Evolutionary conservation across 2,113 vertebrate genomes (phyloP), one percentile per base, ranked within the genome.

Genomic region (Cebus imitator): DNA sequence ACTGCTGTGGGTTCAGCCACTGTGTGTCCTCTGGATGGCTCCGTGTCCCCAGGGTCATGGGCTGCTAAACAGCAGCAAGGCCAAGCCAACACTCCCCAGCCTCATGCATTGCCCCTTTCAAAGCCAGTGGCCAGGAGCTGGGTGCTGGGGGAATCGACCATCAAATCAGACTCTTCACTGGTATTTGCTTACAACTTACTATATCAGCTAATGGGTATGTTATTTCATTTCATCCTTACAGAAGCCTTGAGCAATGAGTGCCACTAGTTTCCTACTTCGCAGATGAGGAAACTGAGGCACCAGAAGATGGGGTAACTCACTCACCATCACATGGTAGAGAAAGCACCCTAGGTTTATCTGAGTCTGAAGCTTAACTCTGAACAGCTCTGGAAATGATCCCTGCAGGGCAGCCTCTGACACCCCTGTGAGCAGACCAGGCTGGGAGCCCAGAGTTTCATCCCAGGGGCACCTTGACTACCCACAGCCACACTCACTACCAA

Each of bases 381-480:
- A 43, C 23, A 9, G 14, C 48, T 2, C 1, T 21, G 50, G 48
- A 25, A 68, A 21, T 0, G 6, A 5, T 14, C 61, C 13, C 32
- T 6, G 17, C 32, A 1, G 84, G 1, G 4, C 0, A 11, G 37
- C n/a, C 61, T 17, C 48, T 8, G 2, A 27, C 8, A 18, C 75
- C 52, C 32, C 0, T 0, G 6, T 0, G 3, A 32, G 57, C 4
- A 5, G 57, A 11, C 35, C 30, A 9, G 50, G 2, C 37, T 17
- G 0, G 18, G 30, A 17, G 32, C 13, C 73, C 9, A 8, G 16
- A 18, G 30, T 11, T 57, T 14, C 5, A 23, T 43, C 45, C 32
- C 11, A 0, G 0, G 23, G 70, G 72, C 32, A 27, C 16, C 27
- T n/a, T 45, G 0, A 1, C 43, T 32, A 1, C 61, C 12, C 37